Evolutionary conservation across 2,113 vertebrate genomes (phyloP), one percentile per base, ranked within the genome.

Genomic region (Seriola dumerili): DNA sequence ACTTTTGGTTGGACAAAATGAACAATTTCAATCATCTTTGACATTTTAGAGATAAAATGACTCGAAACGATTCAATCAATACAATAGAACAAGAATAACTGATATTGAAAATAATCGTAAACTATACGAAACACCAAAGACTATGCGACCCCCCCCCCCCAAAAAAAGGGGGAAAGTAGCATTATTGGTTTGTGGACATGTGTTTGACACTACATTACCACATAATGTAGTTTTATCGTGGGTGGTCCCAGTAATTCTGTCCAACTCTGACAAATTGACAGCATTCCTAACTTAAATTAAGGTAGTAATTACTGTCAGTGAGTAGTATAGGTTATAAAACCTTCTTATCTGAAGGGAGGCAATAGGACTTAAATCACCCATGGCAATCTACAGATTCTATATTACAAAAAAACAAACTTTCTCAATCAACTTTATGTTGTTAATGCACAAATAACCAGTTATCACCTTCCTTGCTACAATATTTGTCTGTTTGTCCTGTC

Each of bases 251-350:
- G 4, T 46, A n/a, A 57, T 46, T 48, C 48, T 34, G 25, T 19
- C 5, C 21, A 44, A 14, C 3, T 0, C 4, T 71, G 64, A 80
- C 63, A 89, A 88, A 85, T 66, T 72, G 66, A 59, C 46, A 29
- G 21, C 42, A 80, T 74, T 78, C 76, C 65, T 76, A 3, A 10
- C 32, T 69, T 40, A 85, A 62, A 82, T 59, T 25, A 34, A 67
- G 48, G 54, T 68, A 55, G 78, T 54, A 82, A 86, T 87, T 86
- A 84, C 81, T 84, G 84, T 72, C 78, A 76, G 9, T 16, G 11
- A 36, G n/a, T 29, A 34, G n/a, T 4, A 5, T 1, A 13, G 38
- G 40, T 69, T 42, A 52, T 52, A 29, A 48, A 12, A 55, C 4
- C n/a, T 46, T 63, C 29, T 48, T 29, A 59, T 70, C 25, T 42